Evolutionary conservation across 2,113 vertebrate genomes (phyloP).

Genomic region (Cynopterus brachyotis): DNA sequence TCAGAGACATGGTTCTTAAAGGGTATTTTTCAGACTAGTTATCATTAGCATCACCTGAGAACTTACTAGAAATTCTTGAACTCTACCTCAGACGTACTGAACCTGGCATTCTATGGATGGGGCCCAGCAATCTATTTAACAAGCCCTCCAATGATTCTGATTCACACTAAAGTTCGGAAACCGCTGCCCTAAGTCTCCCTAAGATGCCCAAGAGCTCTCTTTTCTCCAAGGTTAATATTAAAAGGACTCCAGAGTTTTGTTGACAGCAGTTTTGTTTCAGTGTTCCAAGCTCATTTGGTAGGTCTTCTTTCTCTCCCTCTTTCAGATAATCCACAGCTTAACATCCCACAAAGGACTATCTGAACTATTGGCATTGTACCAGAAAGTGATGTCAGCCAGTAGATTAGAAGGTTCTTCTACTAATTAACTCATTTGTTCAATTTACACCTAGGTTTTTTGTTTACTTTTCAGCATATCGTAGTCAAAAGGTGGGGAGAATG

Average conservation of each 20-base stretch:
- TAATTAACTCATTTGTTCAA: neutral
- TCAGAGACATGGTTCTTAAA: neutral
- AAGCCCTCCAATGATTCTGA: neutral
- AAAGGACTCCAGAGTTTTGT: neutral
- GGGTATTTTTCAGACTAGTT: neutral
- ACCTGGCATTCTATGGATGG: neutral
- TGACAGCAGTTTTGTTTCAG: neutral
- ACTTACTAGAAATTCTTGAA: neutral
- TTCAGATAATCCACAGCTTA: neutral
- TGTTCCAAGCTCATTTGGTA: neutral
- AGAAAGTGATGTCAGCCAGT: neutral
- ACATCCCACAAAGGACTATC: neutral
- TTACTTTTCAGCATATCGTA: neutral
- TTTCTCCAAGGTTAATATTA: neutral
- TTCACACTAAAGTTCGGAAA: neutral
- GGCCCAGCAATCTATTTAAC: neutral
- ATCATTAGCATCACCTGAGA: neutral
- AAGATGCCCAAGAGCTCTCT: neutral
- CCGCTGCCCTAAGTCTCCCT: neutral
- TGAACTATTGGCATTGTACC: neutral
- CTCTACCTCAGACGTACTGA: neutral
- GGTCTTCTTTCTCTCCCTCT: neutral
- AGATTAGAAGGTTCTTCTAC: neutral
- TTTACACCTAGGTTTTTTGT: neutral
- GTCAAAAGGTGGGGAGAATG: neutral